A percentile compares a stretch with the other conserved stretches of the same genome.
Conservation (phyloP, 1,140 invertebrate species). For the Prorops nasuta region DNA sequence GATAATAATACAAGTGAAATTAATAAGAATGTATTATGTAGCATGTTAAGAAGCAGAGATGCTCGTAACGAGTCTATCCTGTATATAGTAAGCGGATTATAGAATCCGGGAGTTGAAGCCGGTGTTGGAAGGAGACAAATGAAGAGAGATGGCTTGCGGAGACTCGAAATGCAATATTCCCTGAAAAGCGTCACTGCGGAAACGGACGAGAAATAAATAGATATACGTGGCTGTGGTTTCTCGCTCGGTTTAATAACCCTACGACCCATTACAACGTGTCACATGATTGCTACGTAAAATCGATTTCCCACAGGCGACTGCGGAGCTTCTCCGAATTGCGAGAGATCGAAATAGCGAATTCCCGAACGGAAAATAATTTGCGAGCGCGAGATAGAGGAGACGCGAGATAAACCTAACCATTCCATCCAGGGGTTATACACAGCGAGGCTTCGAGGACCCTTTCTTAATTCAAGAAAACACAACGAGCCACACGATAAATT, state of each 20-base stretch:
- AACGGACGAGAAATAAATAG: conserved; percentile 31
- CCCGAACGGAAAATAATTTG: too few relatives aligned
- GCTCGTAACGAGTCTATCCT: too few relatives aligned
- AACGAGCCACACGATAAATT: conserved; percentile 48
- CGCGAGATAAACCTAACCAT: not conserved
- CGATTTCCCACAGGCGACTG: conserved; percentile 1
- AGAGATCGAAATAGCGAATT: too few relatives aligned
- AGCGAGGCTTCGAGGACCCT: not conserved
- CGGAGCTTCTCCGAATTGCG: conserved; percentile 3
- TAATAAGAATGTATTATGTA: too few relatives aligned
- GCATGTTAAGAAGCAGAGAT: too few relatives aligned
- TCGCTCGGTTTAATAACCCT: conserved; percentile 17
- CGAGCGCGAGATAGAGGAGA: conserved; percentile 5
- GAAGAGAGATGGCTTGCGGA: conserved; percentile 36
- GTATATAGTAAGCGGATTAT: conserved; percentile 30
- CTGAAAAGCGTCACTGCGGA: conserved; percentile 19
- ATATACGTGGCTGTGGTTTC: conserved; percentile 27
- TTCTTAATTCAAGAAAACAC: conserved; percentile 24
- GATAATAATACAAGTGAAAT: too few relatives aligned
- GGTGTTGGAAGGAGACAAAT: conserved; percentile 38
- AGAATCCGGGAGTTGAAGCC: conserved; percentile 24
- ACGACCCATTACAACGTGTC: conserved; percentile 8
- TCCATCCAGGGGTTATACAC: not conserved
- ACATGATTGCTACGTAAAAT: conserved; percentile 12
- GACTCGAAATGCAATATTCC: conserved; percentile 39